These are phyloP conservation scores for Eleginops maclovinus DNA, from an alignment of 2,113 vertebrate genomes.

Conservation along the genomic window DNA sequence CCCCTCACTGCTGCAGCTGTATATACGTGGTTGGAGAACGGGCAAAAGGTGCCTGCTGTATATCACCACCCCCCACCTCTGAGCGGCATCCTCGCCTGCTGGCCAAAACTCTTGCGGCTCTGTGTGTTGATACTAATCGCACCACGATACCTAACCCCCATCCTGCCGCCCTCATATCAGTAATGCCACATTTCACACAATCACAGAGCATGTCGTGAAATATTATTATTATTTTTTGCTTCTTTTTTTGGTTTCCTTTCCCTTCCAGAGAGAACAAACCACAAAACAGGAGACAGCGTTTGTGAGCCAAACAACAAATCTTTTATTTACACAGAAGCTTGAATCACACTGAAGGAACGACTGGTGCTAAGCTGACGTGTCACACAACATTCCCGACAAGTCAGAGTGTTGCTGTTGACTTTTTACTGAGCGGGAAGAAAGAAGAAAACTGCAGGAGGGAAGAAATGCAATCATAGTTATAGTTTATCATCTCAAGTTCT, in stretches of 20 bases:
- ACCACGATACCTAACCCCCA: conserved; percentile 36
- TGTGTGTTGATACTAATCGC: conserved; percentile 46
- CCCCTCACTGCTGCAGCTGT: conserved; percentile 58
- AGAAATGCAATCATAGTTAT: conserved; percentile 21
- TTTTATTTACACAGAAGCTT: conserved; percentile 79
- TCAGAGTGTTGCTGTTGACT: conserved; percentile 34
- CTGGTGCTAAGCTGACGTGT: conserved; percentile 33
- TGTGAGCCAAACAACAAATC: conserved; percentile 64
- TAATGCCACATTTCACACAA: conserved; percentile 56
- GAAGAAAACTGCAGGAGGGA: neutral
- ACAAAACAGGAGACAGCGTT: conserved; percentile 34
- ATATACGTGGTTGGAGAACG: conserved; percentile 25
- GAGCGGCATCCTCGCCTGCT: too few species aligned
- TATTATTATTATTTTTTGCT: too few species aligned
- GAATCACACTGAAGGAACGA: conserved; percentile 48
- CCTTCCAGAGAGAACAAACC: conserved; percentile 27
- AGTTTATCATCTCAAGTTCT: conserved; percentile 23
- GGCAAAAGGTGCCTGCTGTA: conserved; percentile 1
- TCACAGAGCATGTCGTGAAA: conserved; percentile 39
- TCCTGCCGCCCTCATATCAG: conserved; percentile 65
- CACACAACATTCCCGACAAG: conserved; percentile 32
- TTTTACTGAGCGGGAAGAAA: conserved; percentile 26
- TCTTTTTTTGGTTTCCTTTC: conserved; percentile 24
- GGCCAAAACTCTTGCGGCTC: conserved; percentile 43
- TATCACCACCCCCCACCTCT: conserved; percentile 31